phyloP scores from a whole-genome alignment of 2,888 invertebrate species.

The Rhopalosiphum nymphaeae region DNA sequence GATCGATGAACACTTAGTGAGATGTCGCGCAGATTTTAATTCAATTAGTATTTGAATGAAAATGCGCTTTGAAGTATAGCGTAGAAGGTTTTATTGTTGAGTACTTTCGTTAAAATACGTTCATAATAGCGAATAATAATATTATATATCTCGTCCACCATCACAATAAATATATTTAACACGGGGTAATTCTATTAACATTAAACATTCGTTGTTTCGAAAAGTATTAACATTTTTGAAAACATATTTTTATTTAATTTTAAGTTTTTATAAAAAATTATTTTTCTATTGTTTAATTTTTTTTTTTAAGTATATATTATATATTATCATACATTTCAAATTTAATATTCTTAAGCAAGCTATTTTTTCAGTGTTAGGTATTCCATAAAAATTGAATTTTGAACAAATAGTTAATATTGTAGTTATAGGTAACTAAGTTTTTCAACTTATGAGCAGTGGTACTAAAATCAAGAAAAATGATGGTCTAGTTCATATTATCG shows the following conservation, averaged over 20 bases:
- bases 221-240: not conserved
- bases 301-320: too few relatives aligned
- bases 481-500: not conserved
- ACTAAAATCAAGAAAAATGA: not conserved
- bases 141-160: not conserved
- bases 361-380: not conserved
- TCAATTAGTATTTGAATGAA: slow-evolving; percentile 16
- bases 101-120: not conserved
- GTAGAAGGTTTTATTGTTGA: slow-evolving; percentile 11
- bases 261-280: not conserved
- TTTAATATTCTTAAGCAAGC: not conserved
- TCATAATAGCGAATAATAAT: not conserved
- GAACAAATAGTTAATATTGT: not conserved
- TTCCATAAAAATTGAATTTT: not conserved
- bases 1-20: not conserved
- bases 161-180: not conserved
- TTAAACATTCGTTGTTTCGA: not conserved
- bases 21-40: not conserved
- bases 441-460: not conserved
- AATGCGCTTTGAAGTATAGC: slow-evolving; percentile 13
- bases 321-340: not conserved
- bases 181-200: not conserved
- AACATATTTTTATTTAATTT: not conserved
- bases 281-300: too few relatives aligned
- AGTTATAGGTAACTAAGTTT: not conserved